These are phyloP conservation scores for Mantis religiosa DNA, from an alignment of 2,888 invertebrate species.

Conservation along the genomic window DNA sequence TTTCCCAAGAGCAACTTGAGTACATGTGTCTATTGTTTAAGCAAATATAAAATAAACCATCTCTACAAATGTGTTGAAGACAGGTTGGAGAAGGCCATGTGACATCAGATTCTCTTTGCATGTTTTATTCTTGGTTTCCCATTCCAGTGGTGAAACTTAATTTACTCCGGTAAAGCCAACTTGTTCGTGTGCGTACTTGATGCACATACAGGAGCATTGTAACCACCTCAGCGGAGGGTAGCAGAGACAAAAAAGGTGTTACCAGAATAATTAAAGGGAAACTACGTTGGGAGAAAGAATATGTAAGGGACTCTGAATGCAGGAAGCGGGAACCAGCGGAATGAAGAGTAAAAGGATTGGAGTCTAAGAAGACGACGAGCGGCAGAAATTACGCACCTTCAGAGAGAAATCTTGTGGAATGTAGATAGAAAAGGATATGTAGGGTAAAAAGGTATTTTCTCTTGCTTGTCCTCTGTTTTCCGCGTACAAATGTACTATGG, in stretches of 20 bases:
- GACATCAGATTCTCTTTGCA: background rate
- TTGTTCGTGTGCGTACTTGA: background rate
- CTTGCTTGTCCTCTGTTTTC: background rate
- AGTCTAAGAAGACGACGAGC: background rate
- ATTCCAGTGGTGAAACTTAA: background rate
- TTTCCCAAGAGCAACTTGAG: no score
- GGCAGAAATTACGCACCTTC: background rate
- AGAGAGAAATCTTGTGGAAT: constrained; percentile 4
- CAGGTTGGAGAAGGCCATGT: no score
- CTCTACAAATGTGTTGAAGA: no score
- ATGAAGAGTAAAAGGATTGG: background rate
- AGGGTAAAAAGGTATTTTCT: background rate
- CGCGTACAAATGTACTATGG: background rate
- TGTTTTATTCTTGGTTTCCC: background rate
- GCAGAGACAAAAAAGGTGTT: background rate
- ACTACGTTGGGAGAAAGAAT: background rate
- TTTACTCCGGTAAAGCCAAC: background rate
- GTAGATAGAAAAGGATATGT: background rate
- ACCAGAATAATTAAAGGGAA: background rate
- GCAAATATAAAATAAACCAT: no score
- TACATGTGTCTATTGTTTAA: no score
- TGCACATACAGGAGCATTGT: background rate
- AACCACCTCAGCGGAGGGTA: background rate
- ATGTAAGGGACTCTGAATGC: background rate
- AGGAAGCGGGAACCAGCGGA: background rate